Evolutionary conservation across 2,113 vertebrate species (phyloP).

Genomic region (Suricata suricatta): DNA sequence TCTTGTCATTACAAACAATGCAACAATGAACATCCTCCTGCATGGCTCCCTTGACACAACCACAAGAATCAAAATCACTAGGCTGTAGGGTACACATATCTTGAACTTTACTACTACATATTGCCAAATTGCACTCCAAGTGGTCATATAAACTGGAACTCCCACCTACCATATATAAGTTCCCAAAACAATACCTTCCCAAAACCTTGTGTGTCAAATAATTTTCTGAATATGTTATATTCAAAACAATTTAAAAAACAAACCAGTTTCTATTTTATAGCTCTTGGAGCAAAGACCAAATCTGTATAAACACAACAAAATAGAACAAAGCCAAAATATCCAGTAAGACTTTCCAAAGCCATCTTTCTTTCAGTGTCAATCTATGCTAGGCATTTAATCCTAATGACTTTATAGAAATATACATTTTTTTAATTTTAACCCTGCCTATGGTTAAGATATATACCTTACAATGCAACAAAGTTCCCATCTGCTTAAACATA

Average conservation of each 20-base stretch:
- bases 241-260: conserved; percentile 35
- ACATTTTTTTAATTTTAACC: neutral
- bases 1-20: conserved; percentile 27
- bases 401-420: neutral
- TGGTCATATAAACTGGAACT: neutral
- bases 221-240: neutral
- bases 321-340: neutral
- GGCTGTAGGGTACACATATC: neutral
- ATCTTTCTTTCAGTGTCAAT: neutral
- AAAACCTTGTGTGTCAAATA: neutral
- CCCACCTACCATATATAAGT: neutral
- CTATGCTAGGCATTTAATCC: neutral
- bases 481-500: neutral
- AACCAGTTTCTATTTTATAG: conserved; percentile 18
- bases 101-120: neutral
- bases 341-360: neutral
- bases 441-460: conserved; percentile 1
- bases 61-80: neutral
- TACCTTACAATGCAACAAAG: neutral
- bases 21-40: neutral
- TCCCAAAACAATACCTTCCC: conserved; percentile 13
- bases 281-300: conserved; percentile 20
- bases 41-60: neutral
- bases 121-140: neutral
- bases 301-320: conserved; percentile 29